Evolutionary conservation across 92 coral and sea anemone species (phyloP).

Genomic region (Porites lobata): DNA sequence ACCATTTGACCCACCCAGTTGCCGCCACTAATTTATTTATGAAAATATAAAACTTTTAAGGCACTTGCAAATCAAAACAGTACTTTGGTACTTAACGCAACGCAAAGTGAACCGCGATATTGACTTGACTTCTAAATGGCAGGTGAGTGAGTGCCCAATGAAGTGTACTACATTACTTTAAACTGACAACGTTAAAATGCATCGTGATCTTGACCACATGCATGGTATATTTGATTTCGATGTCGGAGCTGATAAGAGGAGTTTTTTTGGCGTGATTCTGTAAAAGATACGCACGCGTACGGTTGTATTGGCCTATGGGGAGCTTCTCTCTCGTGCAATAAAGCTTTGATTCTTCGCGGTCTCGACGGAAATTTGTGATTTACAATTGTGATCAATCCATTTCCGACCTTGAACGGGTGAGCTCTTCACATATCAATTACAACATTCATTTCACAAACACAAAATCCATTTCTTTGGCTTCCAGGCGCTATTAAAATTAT

Average conservation of each 20-base stretch:
- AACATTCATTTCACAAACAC: constrained; percentile 9
- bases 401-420: constrained; percentile 16
- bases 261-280: constrained; percentile 2
- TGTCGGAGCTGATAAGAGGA: neutral
- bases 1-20: constrained; percentile 3
- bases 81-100: constrained; percentile 25
- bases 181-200: constrained; percentile 31
- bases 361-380: constrained; percentile 46
- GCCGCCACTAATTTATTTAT: constrained; percentile 39
- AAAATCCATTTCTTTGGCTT: neutral
- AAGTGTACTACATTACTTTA: constrained; percentile 20
- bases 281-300: constrained; percentile 12
- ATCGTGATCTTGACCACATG: constrained; percentile 4
- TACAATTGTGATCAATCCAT: constrained; percentile 32
- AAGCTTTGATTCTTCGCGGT: constrained; percentile 37
- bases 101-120: constrained; percentile 38
- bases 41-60: constrained; percentile 36
- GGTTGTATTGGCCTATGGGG: constrained; percentile 6
- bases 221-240: neutral
- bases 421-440: constrained; percentile 36
- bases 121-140: constrained; percentile 12
- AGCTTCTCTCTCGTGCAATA: constrained; percentile 4
- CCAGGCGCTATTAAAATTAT: neutral
- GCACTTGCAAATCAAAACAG: constrained; percentile 41
- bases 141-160: constrained; percentile 11